Evolutionary conservation across 2,113 vertebrate genomes (phyloP), one percentile per base, ranked within the genome.

Genomic region (Caracal caracal): DNA sequence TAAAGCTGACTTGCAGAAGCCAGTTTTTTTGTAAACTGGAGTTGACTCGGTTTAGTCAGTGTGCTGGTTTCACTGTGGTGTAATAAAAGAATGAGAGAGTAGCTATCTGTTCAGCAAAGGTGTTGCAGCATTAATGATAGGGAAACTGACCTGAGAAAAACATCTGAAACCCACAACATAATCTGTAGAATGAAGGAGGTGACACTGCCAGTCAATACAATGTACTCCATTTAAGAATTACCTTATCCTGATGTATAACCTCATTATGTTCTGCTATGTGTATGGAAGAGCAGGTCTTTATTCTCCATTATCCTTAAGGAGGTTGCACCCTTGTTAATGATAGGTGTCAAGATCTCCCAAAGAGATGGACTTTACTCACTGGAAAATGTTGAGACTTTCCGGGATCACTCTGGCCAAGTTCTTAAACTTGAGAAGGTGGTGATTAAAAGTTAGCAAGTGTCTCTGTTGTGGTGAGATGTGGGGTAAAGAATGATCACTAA

Each of bases 41-140:
- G 59, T 92, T 96, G 95, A 86, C 82, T 95, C 59, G 22, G 56
- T 22, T 59, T 59, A 93, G 84, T 78, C 35, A 33, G 88, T 24
- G 56, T 82, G 95, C 94, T 71, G 73, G 97, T 97, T 97, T 96
- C 97, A 98, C 92, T 35, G 66, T 47, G 56, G 76, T 98, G 97
- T 96, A 98, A 98, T 96, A 94, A 98, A 98, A 98, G 97, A 98
- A 97, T 88, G 92, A 90, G 94, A 92, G 96, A 94, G 88, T 79
- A 51, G 97, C 66, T 98, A 98, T 95, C 97, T 97, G 82, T 53
- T 97, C 95, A 1, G 90, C 75, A 95, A 81, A 97, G 96, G 97
- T 98, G 98, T 98, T 98, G 98, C 97, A 98, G 97, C 98, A 97
- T 98, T 98, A 98, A 98, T 98, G 98, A 98, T 49, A 93, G 88